Percentiles rank a stretch among this genome's conserved stretches.
Conservation (phyloP, 2,888 invertebrate species). For the Harpalus rufipes region DNA sequence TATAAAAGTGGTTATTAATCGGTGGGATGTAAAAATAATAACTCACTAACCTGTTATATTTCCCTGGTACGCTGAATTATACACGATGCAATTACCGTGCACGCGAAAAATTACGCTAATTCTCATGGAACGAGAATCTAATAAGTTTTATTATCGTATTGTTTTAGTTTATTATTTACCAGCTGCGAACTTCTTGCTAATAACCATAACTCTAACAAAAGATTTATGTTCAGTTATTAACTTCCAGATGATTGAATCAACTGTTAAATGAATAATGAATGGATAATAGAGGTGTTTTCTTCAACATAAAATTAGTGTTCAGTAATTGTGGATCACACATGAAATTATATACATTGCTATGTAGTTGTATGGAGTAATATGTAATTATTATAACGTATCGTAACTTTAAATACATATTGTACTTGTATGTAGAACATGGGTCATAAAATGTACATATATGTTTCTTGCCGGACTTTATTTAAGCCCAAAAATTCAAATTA, state of each 20-base stretch:
- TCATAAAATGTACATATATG: too few relatives aligned
- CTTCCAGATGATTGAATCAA: background rate
- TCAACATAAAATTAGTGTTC: background rate
- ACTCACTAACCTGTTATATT: too few relatives aligned
- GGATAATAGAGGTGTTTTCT: background rate
- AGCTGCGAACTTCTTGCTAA: slow-evolving; percentile 21
- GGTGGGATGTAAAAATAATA: too few relatives aligned
- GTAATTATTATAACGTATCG: too few relatives aligned
- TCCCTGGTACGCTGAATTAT: background rate
- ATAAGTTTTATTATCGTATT: slow-evolving; percentile 39
- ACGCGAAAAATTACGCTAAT: slow-evolving; percentile 15
- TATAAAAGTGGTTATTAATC: too few relatives aligned
- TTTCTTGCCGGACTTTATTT: too few relatives aligned
- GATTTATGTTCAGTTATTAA: slow-evolving; percentile 27
- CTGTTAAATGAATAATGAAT: background rate
- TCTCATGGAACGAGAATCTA: slow-evolving; percentile 37
- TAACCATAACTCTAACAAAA: slow-evolving; percentile 16
- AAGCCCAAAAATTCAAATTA: too few relatives aligned
- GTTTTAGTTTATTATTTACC: slow-evolving; percentile 12
- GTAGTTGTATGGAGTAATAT: too few relatives aligned
- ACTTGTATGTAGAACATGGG: too few relatives aligned
- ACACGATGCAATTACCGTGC: slow-evolving; percentile 29
- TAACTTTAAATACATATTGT: too few relatives aligned
- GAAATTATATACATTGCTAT: background rate
- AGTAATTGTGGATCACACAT: background rate